Percentiles rank a stretch among this genome's conserved stretches.
Evolutionary conservation across 1,140 invertebrate genomes (phyloP).

Genomic region (Monomorium pharaonis): DNA sequence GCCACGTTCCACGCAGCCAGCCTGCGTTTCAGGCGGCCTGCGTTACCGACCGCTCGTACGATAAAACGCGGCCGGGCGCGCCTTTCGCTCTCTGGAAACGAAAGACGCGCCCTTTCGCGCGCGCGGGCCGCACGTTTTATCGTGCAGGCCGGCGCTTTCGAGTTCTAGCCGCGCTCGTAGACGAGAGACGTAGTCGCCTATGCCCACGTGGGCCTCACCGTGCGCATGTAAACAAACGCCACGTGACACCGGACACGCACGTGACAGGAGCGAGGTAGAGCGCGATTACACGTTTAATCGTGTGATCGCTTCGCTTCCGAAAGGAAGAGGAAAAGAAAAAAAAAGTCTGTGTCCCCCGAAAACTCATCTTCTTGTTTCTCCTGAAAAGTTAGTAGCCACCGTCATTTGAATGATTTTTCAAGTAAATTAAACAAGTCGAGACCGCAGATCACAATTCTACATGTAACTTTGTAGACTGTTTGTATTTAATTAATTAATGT

Average conservation of each 20-base stretch:
- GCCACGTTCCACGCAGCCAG: constrained; percentile 58
- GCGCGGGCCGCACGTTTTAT: constrained; percentile 60
- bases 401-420: not conserved
- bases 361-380: not conserved
- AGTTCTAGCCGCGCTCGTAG: constrained; percentile 69
- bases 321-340: not conserved
- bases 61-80: constrained; percentile 62
- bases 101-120: constrained; percentile 56
- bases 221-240: constrained; percentile 26
- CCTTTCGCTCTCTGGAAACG: constrained; percentile 66
- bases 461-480: not conserved
- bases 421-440: not conserved
- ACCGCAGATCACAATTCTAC: not conserved
- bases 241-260: not conserved
- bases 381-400: not conserved
- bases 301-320: not conserved
- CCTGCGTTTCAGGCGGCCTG: constrained; percentile 59
- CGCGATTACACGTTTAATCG: not conserved
- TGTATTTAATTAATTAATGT: no score
- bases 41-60: constrained; percentile 70
- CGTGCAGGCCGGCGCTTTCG: constrained; percentile 65
- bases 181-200: constrained; percentile 57
- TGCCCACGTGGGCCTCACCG: constrained; percentile 37
- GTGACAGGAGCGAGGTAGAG: not conserved
- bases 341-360: not conserved